These are phyloP conservation scores for Dromococcyx pavoninus DNA, from an alignment of 2,797 vertebrate genomes.

Conservation along the genomic window DNA sequence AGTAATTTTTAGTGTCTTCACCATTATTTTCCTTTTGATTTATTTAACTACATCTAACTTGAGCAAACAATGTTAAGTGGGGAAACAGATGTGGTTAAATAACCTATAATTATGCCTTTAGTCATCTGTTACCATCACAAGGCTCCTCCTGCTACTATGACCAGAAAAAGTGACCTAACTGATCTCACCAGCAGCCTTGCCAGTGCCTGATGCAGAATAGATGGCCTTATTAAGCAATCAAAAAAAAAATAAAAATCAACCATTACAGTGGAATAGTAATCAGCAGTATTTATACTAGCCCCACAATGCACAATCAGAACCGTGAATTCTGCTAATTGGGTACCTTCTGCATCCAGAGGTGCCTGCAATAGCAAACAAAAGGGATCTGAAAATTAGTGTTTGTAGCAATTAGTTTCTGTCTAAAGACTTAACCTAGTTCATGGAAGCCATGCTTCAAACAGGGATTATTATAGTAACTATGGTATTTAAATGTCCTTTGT, in stretches of 20 bases:
- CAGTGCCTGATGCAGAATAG: slow-evolving; percentile 77
- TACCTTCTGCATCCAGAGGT: slow-evolving; percentile 83
- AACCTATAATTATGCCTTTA: slow-evolving; percentile 86
- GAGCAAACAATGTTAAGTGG: slow-evolving; percentile 91
- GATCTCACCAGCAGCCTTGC: slow-evolving; percentile 79
- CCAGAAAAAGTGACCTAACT: slow-evolving; percentile 82
- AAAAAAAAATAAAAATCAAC: slow-evolving; percentile 74
- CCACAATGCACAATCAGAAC: slow-evolving; percentile 85
- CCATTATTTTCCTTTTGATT: slow-evolving; percentile 86
- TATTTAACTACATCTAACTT: slow-evolving; percentile 90
- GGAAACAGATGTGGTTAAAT: slow-evolving; percentile 86
- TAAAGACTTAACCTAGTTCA: slow-evolving; percentile 79
- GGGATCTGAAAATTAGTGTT: slow-evolving; percentile 81
- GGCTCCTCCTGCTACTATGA: slow-evolving; percentile 78
- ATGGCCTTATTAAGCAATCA: slow-evolving; percentile 84
- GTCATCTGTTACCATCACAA: slow-evolving; percentile 80
- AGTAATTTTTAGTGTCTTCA: slow-evolving; percentile 77
- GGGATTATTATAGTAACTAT: slow-evolving; percentile 77
- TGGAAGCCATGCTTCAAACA: slow-evolving; percentile 76
- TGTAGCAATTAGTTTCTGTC: slow-evolving; percentile 81
- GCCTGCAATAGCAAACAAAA: slow-evolving; percentile 80
- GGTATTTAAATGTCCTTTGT: slow-evolving; percentile 74
- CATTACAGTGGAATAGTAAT: slow-evolving; percentile 80
- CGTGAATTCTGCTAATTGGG: slow-evolving; percentile 85
- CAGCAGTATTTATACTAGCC: slow-evolving; percentile 81